These are phyloP conservation scores for Cheilosia variabilis DNA, from an alignment of 2,888 invertebrate genomes.

Conservation along the genomic window DNA sequence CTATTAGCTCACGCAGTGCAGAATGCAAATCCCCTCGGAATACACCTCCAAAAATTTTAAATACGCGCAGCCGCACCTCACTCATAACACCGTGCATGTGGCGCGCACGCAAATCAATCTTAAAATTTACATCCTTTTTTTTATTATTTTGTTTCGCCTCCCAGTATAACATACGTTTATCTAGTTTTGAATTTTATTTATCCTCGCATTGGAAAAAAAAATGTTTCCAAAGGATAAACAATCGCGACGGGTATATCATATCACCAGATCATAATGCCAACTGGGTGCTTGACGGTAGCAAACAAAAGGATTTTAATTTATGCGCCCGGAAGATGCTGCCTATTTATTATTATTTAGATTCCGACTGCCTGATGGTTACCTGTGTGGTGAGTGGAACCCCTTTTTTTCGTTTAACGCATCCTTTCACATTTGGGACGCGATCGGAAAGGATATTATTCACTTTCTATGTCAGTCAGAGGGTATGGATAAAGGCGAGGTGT, in stretches of 20 bases:
- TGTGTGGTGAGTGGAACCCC: slow-evolving; percentile 40
- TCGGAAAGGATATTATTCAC: slow-evolving; percentile 61
- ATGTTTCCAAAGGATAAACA: slow-evolving; percentile 46
- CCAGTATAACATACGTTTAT: slow-evolving; percentile 31
- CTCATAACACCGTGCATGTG: slow-evolving; percentile 48
- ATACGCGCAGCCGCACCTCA: background rate
- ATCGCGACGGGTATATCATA: slow-evolving; percentile 54
- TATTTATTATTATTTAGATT: slow-evolving; percentile 73
- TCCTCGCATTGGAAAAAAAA: slow-evolving; percentile 11
- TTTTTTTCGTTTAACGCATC: slow-evolving; percentile 56
- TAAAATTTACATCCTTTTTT: slow-evolving; percentile 51
- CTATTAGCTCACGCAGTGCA: background rate
- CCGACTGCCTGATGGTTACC: slow-evolving; percentile 42
- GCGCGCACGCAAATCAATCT: slow-evolving; percentile 69
- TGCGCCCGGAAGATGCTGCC: slow-evolving; percentile 69
- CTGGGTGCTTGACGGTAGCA: slow-evolving; percentile 38
- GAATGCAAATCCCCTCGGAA: slow-evolving; percentile 45
- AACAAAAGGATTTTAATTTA: slow-evolving; percentile 74
- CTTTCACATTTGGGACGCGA: slow-evolving; percentile 52
- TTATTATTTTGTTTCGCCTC: slow-evolving; percentile 14
- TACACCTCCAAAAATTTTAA: slow-evolving; percentile 55
- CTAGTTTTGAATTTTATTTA: slow-evolving; percentile 62
- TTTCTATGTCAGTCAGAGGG: slow-evolving; percentile 55
- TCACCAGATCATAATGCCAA: slow-evolving; percentile 65
- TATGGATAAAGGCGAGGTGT: slow-evolving; percentile 16